phyloP scores from a whole-genome alignment of 2,797 vertebrate species.

The Gymnothorax javanicus region DNA sequence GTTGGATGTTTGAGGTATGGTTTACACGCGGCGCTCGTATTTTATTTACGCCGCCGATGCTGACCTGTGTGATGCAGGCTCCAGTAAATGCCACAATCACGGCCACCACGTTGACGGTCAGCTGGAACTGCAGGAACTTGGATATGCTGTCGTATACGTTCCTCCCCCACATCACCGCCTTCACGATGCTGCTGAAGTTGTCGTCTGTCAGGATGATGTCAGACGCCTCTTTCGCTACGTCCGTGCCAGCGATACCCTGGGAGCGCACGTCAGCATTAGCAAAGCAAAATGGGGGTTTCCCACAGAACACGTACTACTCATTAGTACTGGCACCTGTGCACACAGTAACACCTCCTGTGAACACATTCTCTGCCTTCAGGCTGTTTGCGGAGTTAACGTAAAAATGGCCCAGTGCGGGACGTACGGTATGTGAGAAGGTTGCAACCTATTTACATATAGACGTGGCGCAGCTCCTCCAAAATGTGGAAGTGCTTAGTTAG shows the following conservation, averaged over 20 bases:
- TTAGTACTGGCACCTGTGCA: background rate
- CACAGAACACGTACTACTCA: background rate
- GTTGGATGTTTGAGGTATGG: background rate
- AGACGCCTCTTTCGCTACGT: constrained; percentile 98
- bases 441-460: too few species aligned
- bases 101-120: constrained; percentile 97
- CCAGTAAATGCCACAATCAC: constrained; percentile 98
- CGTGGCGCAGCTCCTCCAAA: too few species aligned
- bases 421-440: too few species aligned
- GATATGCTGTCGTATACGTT: constrained; percentile 99
- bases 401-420: too few species aligned
- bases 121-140: constrained; percentile 98
- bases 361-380: background rate
- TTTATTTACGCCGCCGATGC: background rate
- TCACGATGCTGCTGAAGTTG: constrained; percentile 98
- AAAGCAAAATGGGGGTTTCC: too few species aligned
- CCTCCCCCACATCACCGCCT: constrained; percentile 98
- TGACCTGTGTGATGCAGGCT: constrained; percentile 80
- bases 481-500: too few species aligned
- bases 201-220: constrained; percentile 99
- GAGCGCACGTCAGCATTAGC: background rate
- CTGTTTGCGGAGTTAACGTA: too few species aligned
- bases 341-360: background rate
- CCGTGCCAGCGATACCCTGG: constrained; percentile 94
- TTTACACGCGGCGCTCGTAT: too few species aligned